These are phyloP conservation scores for Heliconius hermathena DNA, from an alignment of 1,140 invertebrate species.

Conservation along the genomic window DNA sequence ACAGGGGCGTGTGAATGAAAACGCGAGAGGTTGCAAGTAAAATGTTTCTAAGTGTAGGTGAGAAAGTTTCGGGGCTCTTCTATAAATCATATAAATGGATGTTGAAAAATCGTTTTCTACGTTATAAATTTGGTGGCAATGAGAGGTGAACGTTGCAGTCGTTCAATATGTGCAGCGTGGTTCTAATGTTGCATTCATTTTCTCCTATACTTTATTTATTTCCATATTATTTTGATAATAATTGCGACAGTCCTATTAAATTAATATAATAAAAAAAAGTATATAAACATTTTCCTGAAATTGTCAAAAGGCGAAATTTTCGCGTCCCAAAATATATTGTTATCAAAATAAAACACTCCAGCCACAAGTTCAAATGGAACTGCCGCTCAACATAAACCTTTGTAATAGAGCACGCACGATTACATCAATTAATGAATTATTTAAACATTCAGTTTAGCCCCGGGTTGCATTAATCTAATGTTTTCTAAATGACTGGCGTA, in stretches of 20 bases:
- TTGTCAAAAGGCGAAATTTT: not conserved
- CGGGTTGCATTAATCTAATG: not conserved
- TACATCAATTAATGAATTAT: conserved; percentile 12
- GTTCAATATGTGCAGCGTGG: conserved; percentile 45
- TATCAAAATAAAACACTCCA: not conserved
- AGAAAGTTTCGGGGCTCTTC: conserved; percentile 50
- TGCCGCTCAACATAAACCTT: not conserved
- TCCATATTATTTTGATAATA: no score
- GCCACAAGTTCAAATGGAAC: not conserved
- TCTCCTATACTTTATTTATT: conserved; percentile 35
- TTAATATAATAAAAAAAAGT: not conserved
- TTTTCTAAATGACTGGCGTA: conserved; percentile 29
- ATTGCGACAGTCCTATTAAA: no score
- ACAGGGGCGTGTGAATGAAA: no score
- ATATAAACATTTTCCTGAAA: not conserved
- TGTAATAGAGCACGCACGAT: not conserved
- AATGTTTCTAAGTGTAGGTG: no score
- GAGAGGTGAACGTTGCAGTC: conserved; percentile 70
- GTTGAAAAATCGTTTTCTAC: conserved; percentile 70
- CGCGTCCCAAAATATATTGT: not conserved
- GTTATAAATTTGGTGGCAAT: conserved; percentile 66
- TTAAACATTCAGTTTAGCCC: not conserved
- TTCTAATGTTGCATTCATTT: conserved; percentile 70
- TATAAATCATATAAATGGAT: conserved; percentile 67
- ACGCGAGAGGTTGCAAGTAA: no score